Evolutionary conservation across 2,888 invertebrate species (phyloP), one percentile per base, ranked within the genome.

Genomic region (Thymelicus sylvestris): DNA sequence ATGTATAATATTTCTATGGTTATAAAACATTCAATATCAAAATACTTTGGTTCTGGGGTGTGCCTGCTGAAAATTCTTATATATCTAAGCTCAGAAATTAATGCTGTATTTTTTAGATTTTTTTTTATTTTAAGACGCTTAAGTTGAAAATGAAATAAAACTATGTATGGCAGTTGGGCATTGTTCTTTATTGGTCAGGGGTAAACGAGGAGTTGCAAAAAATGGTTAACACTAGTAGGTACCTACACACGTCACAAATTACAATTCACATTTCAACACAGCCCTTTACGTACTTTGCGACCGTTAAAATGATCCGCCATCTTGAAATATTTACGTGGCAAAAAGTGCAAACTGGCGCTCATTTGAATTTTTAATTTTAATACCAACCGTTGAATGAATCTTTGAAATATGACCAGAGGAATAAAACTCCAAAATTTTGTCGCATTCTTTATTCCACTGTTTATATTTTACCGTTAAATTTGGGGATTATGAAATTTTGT

Each of bases 311-410:
- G 64, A 67, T 31, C 65, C 64, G 19, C 66, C 68, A 68, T 66
- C 60, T 70, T 65, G 60, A 64, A 70, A 71, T 60, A 68, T 83
- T 80, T 79, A 76, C 60, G 73, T 75, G 71, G 76, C 81, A 79
- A 83, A 80, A 78, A 80, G 74, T 67, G 66, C 71, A 75, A 77
- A 79, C 80, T 77, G 77, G 77, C 74, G 63, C 69, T 74, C 71
- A 78, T 80, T 79, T 77, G 67, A 79, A 79, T 78, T 78, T 78
- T 81, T 77, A 80, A 79, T 80, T 78, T 74, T 72, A 73, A 76
- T 75, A 74, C 69, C 41, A 12, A 44, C 38, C 69, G 52, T 52
- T 65, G 52, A 65, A 59, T 64, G 69, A 47, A 55, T 55, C 60
- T 39, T 44, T 68, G 63, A 63, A 68, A 52, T 44, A 68, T 44